Evolutionary conservation across 1,140 invertebrate genomes (phyloP), one percentile per base, ranked within the genome.

Genomic region (Drosophila grimshawi): DNA sequence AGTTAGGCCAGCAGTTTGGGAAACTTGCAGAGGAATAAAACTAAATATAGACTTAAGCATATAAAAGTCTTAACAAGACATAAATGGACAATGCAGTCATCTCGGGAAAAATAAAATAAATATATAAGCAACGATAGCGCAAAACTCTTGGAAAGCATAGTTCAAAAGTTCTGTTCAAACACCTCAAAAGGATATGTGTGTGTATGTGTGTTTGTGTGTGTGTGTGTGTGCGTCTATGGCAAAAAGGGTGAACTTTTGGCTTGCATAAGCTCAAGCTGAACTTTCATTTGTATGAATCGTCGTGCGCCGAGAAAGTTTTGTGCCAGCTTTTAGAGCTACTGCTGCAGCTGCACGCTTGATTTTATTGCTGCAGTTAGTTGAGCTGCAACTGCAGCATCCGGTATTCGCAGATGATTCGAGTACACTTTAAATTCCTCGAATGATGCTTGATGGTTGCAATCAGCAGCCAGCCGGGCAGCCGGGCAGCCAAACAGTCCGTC

Each of bases 11-110:
- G 76, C 80, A 73, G 82, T 86, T 86, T 72, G 73, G 68, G 39
- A 78, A 86, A 86, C 30, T 86, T 86, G 75, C 32, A n/a, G 2
- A 45, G 45, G 61, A 68, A 85, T 69, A 80, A 86, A 86, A 80
- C 80, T 78, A 89, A 89, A 89, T 89, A 80, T 78, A 67, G 73
- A 80, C 62, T 73, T 68, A 66, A 89, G 74, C 80, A 72, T 81
- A 88, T 89, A 89, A 88, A 88, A 89, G 85, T 85, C 80, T 78
- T 89, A 89, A 89, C 85, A 89, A 89, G 85, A 89, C 78, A 89
- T 89, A 89, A 89, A 85, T 83, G 85, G 61, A 88, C 74, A 73
- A 76, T 81, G 69, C 65, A 61, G 67, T 69, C 57, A 32, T 29
- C 37, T 6, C 27, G 32, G n/a, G 57, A 35, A 57, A 33, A 53